phyloP scores from a whole-genome alignment of 2,797 vertebrate genomes.

The Leontopithecus rosalia region DNA sequence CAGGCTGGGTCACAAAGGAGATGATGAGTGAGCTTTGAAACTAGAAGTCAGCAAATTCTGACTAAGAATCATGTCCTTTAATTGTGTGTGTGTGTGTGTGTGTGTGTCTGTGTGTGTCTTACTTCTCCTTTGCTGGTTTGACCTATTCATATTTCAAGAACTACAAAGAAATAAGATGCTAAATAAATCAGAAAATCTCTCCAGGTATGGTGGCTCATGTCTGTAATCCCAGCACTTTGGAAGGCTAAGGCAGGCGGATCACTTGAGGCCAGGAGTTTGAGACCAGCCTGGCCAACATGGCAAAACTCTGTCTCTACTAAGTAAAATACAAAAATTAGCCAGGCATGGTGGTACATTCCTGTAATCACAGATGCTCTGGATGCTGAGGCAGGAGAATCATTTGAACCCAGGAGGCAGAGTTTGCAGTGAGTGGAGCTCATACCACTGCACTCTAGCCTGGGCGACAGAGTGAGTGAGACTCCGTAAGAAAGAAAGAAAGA shows the following conservation, averaged over 20 bases:
- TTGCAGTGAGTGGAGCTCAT: not conserved
- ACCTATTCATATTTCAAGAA: not conserved
- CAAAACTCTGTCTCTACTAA: not conserved
- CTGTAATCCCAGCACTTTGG: not conserved
- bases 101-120: not conserved
- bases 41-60: not conserved
- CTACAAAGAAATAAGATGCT: not conserved
- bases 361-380: not conserved
- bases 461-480: too few species aligned
- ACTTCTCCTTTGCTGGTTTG: not conserved
- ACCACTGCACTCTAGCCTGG: not conserved
- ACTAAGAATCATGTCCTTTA: not conserved
- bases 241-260: not conserved
- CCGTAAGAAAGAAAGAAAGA: too few species aligned
- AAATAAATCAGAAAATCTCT: not conserved
- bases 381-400: not conserved
- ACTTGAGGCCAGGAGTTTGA: not conserved
- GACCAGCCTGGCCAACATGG: not conserved
- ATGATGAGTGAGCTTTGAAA: not conserved
- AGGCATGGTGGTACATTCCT: not conserved
- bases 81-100: not conserved
- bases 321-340: not conserved
- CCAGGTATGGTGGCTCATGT: not conserved
- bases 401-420: not conserved
- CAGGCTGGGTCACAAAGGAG: not conserved